These are phyloP conservation scores for Sphaerophoria taeniata DNA, from an alignment of 2,888 invertebrate species.

Conservation along the genomic window DNA sequence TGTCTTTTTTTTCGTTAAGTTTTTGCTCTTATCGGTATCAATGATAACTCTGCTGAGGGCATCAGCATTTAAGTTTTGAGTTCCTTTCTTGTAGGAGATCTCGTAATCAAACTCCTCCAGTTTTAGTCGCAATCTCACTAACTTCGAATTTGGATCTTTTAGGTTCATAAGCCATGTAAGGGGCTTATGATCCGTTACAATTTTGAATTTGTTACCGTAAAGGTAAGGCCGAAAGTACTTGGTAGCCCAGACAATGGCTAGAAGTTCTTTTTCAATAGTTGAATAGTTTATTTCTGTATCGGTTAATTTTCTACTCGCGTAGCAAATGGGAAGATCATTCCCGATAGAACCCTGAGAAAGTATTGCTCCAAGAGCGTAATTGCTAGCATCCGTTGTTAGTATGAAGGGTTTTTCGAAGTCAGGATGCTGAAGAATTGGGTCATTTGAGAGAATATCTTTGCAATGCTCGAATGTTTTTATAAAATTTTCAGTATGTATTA, in stretches of 20 bases:
- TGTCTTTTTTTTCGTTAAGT: no score
- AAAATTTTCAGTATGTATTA: slow-evolving; percentile 10
- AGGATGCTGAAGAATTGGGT: slow-evolving; percentile 28
- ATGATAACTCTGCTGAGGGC: neutral
- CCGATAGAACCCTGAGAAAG: slow-evolving; percentile 36
- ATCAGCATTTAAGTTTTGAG: neutral
- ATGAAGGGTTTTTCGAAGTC: slow-evolving; percentile 28
- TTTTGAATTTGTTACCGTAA: slow-evolving; percentile 23
- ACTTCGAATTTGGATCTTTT: neutral
- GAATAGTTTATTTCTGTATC: slow-evolving; percentile 23
- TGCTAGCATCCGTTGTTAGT: slow-evolving; percentile 34
- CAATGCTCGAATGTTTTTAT: slow-evolving; percentile 25
- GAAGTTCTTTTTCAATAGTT: slow-evolving; percentile 23
- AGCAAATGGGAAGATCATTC: slow-evolving; percentile 23
- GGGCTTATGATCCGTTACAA: slow-evolving; percentile 12
- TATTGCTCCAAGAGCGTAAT: slow-evolving; percentile 20
- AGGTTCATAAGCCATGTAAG: slow-evolving; percentile 15
- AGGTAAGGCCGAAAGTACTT: slow-evolving; percentile 19
- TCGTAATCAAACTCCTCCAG: slow-evolving; percentile 5
- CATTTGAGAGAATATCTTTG: slow-evolving; percentile 20
- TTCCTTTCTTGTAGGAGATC: neutral
- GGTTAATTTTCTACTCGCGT: slow-evolving; percentile 24
- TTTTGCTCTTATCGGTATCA: slow-evolving; percentile 6
- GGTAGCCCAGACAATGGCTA: slow-evolving; percentile 25
- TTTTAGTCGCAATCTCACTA: slow-evolving; percentile 2